Conservation (phyloP, 2,888 invertebrate species). For the Antheraea yamamai region DNA sequence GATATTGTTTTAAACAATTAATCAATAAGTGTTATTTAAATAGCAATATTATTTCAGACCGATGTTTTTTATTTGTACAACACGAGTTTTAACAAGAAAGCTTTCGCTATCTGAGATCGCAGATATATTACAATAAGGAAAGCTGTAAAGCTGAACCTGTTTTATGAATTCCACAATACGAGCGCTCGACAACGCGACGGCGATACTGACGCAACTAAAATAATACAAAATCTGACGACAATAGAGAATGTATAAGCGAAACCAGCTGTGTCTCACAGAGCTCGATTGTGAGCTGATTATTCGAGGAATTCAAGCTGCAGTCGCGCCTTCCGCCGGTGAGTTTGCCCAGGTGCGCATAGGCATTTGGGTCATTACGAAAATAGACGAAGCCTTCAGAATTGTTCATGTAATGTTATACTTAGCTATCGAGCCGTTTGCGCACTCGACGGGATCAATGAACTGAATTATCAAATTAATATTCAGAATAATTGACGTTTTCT, state of each 20-base stretch:
- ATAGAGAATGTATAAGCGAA: neutral
- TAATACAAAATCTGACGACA: neutral
- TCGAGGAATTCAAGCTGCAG: neutral
- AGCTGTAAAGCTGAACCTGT: slow-evolving; percentile 6
- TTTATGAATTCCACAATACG: slow-evolving; percentile 5
- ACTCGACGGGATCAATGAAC: neutral
- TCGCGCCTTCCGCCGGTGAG: neutral
- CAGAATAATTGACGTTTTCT: no score
- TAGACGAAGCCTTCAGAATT: slow-evolving; percentile 1
- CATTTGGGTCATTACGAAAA: slow-evolving; percentile 14
- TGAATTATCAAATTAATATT: neutral
- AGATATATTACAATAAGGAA: neutral
- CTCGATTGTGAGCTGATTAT: slow-evolving; percentile 3
- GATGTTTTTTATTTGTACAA: neutral
- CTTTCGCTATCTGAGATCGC: neutral
- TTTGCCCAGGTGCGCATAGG: slow-evolving; percentile 10
- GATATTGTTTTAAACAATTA: neutral
- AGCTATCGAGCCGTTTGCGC: neutral
- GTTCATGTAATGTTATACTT: slow-evolving; percentile 7
- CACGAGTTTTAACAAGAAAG: neutral
- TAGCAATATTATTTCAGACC: neutral
- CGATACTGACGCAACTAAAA: slow-evolving; percentile 11
- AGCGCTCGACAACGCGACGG: neutral
- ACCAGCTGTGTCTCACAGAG: neutral
- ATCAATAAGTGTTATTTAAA: neutral